Evolutionary conservation across 2,888 invertebrate species (phyloP).

Genomic region (Ectemnius lituratus): DNA sequence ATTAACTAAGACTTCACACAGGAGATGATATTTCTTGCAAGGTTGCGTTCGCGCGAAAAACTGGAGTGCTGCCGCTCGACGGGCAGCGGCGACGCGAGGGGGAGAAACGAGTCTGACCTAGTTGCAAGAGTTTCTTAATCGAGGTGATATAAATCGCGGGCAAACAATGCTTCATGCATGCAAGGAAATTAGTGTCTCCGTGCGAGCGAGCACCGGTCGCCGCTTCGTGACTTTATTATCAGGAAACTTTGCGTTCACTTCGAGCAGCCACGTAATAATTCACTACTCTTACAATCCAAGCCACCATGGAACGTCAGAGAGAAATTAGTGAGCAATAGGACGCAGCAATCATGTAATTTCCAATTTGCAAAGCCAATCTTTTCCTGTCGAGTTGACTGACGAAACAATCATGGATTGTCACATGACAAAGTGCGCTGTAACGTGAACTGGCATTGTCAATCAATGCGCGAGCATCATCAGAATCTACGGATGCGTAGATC

Average conservation of each 20-base stretch:
- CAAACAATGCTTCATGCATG: conserved; percentile 9
- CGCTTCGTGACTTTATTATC: not conserved
- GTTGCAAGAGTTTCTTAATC: conserved; percentile 4
- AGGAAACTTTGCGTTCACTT: not conserved
- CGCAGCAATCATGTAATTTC: not conserved
- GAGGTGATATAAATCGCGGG: not conserved
- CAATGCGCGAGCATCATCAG: no score
- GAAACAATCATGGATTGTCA: no score
- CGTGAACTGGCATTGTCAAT: no score
- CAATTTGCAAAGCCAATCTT: not conserved
- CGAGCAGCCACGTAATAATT: not conserved
- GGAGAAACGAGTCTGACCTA: not conserved
- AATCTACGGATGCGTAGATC: no score
- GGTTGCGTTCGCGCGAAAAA: no score
- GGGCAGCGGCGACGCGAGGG: not conserved
- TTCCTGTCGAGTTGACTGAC: no score
- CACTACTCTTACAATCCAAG: not conserved
- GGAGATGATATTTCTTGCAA: not conserved
- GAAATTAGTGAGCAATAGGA: not conserved
- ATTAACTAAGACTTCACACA: no score
- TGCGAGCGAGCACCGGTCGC: not conserved
- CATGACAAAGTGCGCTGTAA: no score
- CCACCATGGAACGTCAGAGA: not conserved
- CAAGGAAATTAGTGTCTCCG: conserved; percentile 2
- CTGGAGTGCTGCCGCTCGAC: no score